Percentiles rank a stretch among this genome's conserved stretches.
phyloP scores from a whole-genome alignment of 2,113 vertebrate genomes.

The Rattus rattus region DNA sequence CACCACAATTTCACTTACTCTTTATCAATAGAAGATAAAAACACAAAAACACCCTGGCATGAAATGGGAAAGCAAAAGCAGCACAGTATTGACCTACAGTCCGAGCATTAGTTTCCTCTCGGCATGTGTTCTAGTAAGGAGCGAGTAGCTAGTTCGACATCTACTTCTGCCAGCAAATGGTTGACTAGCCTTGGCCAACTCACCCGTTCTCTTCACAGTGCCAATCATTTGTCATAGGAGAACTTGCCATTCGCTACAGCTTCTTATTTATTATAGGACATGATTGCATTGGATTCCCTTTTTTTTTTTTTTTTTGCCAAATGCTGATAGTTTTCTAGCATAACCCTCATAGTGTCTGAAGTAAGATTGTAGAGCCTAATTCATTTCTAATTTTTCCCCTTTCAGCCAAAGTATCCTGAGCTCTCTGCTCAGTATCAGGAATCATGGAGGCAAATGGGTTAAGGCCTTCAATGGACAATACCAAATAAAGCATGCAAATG shows the following conservation, averaged over 20 bases:
- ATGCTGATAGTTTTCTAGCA: not conserved
- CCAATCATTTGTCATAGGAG: not conserved
- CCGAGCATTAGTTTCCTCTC: not conserved
- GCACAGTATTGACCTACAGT: not conserved
- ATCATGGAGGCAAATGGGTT: not conserved
- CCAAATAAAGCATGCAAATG: not conserved
- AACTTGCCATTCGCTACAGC: not conserved
- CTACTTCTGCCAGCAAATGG: not conserved
- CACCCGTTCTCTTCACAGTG: not conserved
- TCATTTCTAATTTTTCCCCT: not conserved
- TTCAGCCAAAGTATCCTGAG: not conserved
- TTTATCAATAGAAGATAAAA: not conserved
- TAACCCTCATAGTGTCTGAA: not conserved
- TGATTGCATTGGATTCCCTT: not conserved
- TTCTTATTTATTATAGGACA: conserved; percentile 10
- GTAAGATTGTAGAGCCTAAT: conserved; percentile 27
- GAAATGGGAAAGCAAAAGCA: not conserved
- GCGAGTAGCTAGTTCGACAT: not conserved
- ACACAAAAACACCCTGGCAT: not conserved
- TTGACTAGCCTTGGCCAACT: not conserved
- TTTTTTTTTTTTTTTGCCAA: not conserved
- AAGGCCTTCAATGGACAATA: not conserved
- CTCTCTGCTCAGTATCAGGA: conserved; percentile 11
- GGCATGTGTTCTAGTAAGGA: not conserved
- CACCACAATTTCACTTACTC: not conserved